These are phyloP conservation scores for Plemyria rubiginata DNA, from an alignment of 2,888 invertebrate species.

Conservation along the genomic window DNA sequence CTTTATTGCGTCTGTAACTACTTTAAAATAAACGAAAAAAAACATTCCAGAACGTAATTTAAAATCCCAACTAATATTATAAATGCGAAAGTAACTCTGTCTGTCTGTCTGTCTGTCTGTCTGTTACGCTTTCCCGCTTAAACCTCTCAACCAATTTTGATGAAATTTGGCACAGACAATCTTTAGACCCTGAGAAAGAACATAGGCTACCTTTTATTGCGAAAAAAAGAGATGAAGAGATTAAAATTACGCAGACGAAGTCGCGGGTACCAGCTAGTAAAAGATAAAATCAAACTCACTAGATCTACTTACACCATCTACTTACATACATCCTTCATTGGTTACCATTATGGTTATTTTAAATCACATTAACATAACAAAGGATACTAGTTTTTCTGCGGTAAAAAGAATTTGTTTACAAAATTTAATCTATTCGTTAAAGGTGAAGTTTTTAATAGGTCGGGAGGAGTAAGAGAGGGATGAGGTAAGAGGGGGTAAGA, in stretches of 20 bases:
- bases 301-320: background rate
- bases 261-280: too few relatives aligned
- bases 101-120: too few relatives aligned
- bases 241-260: too few relatives aligned
- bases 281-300: background rate
- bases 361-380: conserved; percentile 33
- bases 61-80: too few relatives aligned
- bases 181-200: too few relatives aligned
- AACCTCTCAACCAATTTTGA: too few relatives aligned
- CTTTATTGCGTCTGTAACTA: background rate
- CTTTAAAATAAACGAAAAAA: background rate
- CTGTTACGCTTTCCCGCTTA: too few relatives aligned
- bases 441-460: conserved; percentile 71
- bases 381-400: conserved; percentile 27
- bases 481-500: conserved; percentile 10
- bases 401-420: conserved; percentile 35
- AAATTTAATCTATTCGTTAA: conserved; percentile 44
- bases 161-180: too few relatives aligned
- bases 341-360: conserved; percentile 20
- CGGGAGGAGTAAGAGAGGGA: conserved; percentile 38
- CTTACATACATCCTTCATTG: conserved; percentile 7
- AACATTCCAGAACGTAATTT: background rate
- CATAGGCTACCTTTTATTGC: too few relatives aligned
- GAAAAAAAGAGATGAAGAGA: too few relatives aligned
- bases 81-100: too few relatives aligned